Evolutionary conservation across 2,113 vertebrate genomes (phyloP), one percentile per base, ranked within the genome.

Genomic region (Noctilio leporinus): DNA sequence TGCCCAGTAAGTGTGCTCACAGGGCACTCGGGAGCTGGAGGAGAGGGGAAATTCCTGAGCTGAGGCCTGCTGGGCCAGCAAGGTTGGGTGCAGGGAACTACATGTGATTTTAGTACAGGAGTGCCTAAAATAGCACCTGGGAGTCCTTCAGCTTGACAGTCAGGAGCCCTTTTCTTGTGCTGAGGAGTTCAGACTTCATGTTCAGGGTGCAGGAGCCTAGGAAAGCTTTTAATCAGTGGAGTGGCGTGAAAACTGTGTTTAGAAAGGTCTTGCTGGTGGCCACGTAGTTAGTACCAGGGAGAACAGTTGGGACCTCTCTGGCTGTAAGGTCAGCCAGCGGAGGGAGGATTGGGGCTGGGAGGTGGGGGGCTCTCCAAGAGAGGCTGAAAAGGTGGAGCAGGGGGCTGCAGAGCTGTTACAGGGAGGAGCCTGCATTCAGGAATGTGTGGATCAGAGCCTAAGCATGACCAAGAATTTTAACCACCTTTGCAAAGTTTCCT

Each of bases 61-160:
- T 22, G 38, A 92, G 67, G 53, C 64, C 69, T 95, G 72, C n/a
- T 92, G 67, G 85, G 59, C 76, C 85, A 93, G 55, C n/a, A 77
- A 84, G 84, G 22, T 49, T 38, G 15, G 20, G 67, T 76, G 57
- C 64, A 22, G 47, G 55, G 93, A 81, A 62, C 73, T 75, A 82
- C 87, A 64, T 69, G 87, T n/a, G n/a, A n/a, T n/a, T n/a, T n/a
- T n/a, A n/a, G n/a, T 78, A 78, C 76, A 53, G 1, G 7, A 38
- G 81, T 40, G 57, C 91, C 85, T 82, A 95, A 97, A 97, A 97
- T 96, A 96, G 97, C 62, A 70, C 88, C 55, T 92, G 94, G 73
- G 91, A 95, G 72, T 90, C 65, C 83, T 96, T 93, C 96, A 95
- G 91, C 70, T 92, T 83, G 94, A 80, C 95, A 90, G 89, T 67